phyloP scores from a whole-genome alignment of 1,140 invertebrate genomes.

The Trichogramma pretiosum region DNA sequence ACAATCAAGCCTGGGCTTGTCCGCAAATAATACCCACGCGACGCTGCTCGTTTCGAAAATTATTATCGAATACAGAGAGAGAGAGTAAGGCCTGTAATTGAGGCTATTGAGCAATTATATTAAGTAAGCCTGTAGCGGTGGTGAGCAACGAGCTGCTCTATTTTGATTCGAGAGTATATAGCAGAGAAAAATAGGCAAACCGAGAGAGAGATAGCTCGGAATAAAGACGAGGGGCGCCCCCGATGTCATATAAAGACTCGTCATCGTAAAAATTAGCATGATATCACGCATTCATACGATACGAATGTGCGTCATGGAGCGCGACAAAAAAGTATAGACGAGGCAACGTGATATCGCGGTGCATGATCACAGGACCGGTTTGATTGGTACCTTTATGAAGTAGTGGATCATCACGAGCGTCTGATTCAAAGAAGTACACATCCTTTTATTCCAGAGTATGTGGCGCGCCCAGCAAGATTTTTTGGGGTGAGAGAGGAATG shows the following conservation, averaged over 20 bases:
- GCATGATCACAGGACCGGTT: no score
- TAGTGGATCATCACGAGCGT: no score
- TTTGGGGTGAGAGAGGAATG: no score
- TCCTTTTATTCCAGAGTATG: no score
- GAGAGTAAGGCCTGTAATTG: slow-evolving; percentile 45
- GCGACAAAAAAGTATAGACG: slow-evolving; percentile 1
- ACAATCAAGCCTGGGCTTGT: slow-evolving; percentile 44
- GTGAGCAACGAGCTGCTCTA: slow-evolving; percentile 30
- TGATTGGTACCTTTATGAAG: no score
- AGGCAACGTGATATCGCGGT: slow-evolving; percentile 21
- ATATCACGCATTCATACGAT: background rate
- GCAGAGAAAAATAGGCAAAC: slow-evolving; percentile 23
- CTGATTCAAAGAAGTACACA: no score
- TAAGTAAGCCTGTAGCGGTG: slow-evolving; percentile 35
- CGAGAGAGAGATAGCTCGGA: slow-evolving; percentile 21
- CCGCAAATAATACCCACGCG: slow-evolving; percentile 39
- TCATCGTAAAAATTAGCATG: background rate
- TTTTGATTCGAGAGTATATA: slow-evolving; percentile 32
- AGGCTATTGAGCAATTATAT: slow-evolving; percentile 46
- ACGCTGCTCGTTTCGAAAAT: slow-evolving; percentile 45
- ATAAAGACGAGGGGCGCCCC: background rate
- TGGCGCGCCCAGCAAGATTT: no score
- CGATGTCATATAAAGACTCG: background rate
- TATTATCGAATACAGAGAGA: no score
- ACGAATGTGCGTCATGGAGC: no score